Evolutionary conservation across 2,797 vertebrate genomes (phyloP).

Genomic region (Fratercula arctica): DNA sequence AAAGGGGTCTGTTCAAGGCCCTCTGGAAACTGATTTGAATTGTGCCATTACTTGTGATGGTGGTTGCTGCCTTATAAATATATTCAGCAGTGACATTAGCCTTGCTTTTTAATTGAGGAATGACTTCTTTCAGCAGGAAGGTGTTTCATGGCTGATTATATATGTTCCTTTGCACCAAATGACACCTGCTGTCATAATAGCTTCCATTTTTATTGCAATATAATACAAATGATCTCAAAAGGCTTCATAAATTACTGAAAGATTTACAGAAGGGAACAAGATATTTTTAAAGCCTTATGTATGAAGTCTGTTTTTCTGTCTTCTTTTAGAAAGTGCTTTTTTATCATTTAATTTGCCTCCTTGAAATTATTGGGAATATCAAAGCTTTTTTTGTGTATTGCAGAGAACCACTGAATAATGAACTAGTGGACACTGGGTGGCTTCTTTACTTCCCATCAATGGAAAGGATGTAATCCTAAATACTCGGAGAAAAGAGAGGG

Average conservation of each 20-base stretch:
- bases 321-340: constrained; percentile 11
- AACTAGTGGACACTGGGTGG: not conserved
- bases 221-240: constrained; percentile 38
- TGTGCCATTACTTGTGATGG: not conserved
- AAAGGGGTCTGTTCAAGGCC: not conserved
- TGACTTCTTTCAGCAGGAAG: not conserved
- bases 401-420: not conserved
- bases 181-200: constrained; percentile 50
- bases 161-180: constrained; percentile 11
- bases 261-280: constrained; percentile 16
- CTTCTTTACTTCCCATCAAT: not conserved
- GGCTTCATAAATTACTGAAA: constrained; percentile 35
- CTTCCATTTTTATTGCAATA: constrained; percentile 47
- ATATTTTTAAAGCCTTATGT: constrained; percentile 14
- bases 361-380: not conserved
- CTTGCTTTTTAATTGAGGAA: not conserved
- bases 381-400: not conserved
- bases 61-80: not conserved
- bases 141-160: constrained; percentile 18
- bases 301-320: constrained; percentile 4
- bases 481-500: not conserved
- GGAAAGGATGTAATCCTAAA: not conserved
- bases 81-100: not conserved
- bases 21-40: not conserved
- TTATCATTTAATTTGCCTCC: not conserved